phyloP scores from a whole-genome alignment of 2,797 vertebrate genomes.

The Gambelia wislizenii region DNA sequence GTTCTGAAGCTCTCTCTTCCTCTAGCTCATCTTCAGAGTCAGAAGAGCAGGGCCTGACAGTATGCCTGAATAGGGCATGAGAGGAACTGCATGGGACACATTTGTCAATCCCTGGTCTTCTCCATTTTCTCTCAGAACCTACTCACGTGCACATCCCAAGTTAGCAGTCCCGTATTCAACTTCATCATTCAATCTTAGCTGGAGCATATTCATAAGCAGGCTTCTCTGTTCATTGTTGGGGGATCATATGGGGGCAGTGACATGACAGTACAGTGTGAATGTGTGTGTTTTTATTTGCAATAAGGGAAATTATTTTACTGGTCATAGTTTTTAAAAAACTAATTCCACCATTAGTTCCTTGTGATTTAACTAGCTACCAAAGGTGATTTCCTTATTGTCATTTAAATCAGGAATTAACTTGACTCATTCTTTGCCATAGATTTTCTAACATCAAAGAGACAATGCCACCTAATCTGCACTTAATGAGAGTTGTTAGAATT shows the following conservation, averaged over 20 bases:
- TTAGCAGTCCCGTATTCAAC: constrained; percentile 2
- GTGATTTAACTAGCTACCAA: constrained; percentile 55
- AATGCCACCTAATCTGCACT: constrained; percentile 75
- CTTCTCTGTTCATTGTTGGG: rapidly evolving
- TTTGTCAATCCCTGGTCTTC: constrained; percentile 33
- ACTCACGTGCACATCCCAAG: constrained; percentile 59
- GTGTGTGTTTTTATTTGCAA: neutral
- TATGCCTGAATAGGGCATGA: neutral
- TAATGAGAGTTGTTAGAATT: constrained; percentile 76
- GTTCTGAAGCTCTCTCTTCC: no score
- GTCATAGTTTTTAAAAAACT: neutral
- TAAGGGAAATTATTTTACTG: neutral
- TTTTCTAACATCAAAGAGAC: constrained; percentile 74
- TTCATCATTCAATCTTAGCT: constrained; percentile 23
- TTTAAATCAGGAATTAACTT: constrained; percentile 72
- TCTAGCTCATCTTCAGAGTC: no score
- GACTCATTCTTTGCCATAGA: constrained; percentile 68
- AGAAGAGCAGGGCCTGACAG: no score
- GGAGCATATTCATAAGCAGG: constrained; percentile 42
- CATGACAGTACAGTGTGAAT: neutral
- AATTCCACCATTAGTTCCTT: constrained; percentile 28
- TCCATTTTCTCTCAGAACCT: constrained; percentile 51
- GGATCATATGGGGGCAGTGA: neutral
- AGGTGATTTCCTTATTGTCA: constrained; percentile 56
- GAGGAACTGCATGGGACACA: neutral